A percentile compares a stretch with the other conserved stretches of the same genome.
Conservation (phyloP, 2,113 vertebrate genomes). For the Lutjanus erythropterus region DNA sequence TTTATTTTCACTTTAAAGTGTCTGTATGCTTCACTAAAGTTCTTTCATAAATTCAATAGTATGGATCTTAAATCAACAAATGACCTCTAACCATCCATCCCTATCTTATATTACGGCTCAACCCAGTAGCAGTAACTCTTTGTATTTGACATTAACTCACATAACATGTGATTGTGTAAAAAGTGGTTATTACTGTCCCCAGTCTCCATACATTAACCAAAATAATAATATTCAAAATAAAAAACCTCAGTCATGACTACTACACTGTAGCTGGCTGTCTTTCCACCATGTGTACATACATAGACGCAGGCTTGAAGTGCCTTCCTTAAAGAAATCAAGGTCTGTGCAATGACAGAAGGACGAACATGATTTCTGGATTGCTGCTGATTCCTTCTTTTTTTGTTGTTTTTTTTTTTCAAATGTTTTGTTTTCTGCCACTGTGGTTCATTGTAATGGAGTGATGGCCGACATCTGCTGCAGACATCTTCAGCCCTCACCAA, state of each 20-base stretch:
- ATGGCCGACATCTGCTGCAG: constrained; percentile 51
- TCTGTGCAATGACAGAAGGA: constrained; percentile 17
- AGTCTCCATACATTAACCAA: not conserved
- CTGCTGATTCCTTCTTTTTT: too few relatives aligned
- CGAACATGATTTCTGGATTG: constrained; percentile 30
- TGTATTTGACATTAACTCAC: too few relatives aligned
- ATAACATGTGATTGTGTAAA: too few relatives aligned
- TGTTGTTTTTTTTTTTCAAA: constrained; percentile 22
- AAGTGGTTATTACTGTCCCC: too few relatives aligned
- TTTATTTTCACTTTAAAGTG: too few relatives aligned
- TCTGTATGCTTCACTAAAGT: too few relatives aligned
- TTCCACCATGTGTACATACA: not conserved
- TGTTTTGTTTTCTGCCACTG: constrained; percentile 9
- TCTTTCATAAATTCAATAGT: too few relatives aligned
- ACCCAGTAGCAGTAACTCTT: too few relatives aligned
- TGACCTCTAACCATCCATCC: too few relatives aligned
- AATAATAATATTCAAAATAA: constrained; percentile 9
- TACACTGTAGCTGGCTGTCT: not conserved
- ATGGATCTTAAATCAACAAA: too few relatives aligned
- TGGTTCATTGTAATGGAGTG: constrained; percentile 36
- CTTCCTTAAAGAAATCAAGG: constrained; percentile 7
- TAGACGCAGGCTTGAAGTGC: constrained; percentile 18
- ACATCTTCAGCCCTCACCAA: constrained; percentile 39
- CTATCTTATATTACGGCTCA: too few relatives aligned
- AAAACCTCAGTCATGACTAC: constrained; percentile 7